Conservation (phyloP, 2,113 vertebrate species). For the Trogon surrucura region DNA sequence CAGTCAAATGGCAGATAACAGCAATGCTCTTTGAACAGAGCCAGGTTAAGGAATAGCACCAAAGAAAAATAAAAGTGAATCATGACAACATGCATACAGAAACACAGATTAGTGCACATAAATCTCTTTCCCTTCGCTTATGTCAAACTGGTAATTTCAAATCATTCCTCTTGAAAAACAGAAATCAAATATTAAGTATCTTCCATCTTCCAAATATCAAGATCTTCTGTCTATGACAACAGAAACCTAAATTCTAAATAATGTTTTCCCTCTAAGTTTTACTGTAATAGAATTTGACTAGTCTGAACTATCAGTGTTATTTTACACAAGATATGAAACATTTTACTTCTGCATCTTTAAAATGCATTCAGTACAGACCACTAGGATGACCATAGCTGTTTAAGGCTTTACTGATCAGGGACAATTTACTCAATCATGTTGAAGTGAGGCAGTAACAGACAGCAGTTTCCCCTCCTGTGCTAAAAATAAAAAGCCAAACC, state of each 20-base stretch:
- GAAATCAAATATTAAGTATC: neutral
- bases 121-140: neutral
- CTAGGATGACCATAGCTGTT: neutral
- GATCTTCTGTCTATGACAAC: neutral
- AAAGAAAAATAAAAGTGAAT: neutral
- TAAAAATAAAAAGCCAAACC: neutral
- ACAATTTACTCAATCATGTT: neutral
- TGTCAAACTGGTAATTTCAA: neutral
- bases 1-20: neutral
- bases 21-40: neutral
- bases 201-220: neutral
- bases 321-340: neutral
- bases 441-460: neutral
- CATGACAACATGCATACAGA: neutral
- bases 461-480: neutral
- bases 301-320: neutral
- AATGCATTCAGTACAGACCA: neutral
- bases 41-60: neutral
- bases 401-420: neutral
- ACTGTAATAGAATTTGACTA: neutral
- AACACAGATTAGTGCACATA: neutral
- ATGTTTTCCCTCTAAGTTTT: neutral
- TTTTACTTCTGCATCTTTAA: neutral
- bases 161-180: neutral
- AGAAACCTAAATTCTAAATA: neutral